These are phyloP conservation scores for Bettongia penicillata DNA, from an alignment of 2,113 vertebrate species.

Conservation along the genomic window DNA sequence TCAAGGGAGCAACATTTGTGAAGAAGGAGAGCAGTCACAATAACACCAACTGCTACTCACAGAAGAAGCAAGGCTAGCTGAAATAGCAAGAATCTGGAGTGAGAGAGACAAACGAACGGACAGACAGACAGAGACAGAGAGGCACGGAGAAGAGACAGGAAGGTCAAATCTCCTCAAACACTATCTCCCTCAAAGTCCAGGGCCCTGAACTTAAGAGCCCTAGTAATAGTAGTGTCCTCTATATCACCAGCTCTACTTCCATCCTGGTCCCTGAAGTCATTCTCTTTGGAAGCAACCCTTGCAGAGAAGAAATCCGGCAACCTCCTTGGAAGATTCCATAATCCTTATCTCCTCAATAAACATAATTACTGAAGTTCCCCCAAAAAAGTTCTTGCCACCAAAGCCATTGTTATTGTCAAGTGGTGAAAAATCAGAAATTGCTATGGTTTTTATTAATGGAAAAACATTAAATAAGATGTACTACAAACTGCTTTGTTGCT, in stretches of 20 bases:
- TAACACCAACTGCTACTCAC: neutral
- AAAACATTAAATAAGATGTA: neutral
- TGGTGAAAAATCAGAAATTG: neutral
- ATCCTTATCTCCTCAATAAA: neutral
- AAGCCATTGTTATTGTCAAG: neutral
- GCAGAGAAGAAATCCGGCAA: neutral
- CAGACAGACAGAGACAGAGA: too few species aligned
- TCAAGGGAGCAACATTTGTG: neutral
- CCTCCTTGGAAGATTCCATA: neutral
- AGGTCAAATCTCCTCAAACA: neutral
- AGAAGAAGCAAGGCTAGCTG: neutral
- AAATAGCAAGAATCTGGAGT: neutral
- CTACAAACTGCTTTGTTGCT: neutral
- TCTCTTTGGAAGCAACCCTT: neutral
- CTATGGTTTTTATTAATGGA: neutral
- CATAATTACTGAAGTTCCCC: neutral
- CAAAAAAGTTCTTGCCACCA: neutral
- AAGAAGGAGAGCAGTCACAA: too few species aligned
- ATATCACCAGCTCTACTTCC: neutral
- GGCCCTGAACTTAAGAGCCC: neutral
- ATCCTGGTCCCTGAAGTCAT: neutral
- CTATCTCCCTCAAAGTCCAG: neutral
- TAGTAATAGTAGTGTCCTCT: neutral
- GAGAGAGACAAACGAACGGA: too few species aligned
- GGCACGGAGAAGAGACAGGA: too few species aligned